These are phyloP conservation scores for Rhorus exstirpatorius DNA, from an alignment of 2,888 invertebrate genomes.

Conservation along the genomic window DNA sequence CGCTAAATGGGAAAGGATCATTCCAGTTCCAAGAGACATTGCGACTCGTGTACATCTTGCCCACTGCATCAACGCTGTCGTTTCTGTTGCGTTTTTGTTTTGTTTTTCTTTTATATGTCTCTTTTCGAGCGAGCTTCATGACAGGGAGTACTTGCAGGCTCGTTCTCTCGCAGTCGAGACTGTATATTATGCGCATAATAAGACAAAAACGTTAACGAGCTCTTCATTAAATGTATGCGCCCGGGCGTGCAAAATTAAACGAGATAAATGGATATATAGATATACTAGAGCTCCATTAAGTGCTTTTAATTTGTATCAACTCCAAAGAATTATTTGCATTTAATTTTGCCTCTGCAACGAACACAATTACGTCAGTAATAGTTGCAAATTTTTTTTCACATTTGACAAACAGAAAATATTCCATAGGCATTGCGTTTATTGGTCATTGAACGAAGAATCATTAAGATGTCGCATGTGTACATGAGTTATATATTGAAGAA, in stretches of 20 bases:
- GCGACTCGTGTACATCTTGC: neutral
- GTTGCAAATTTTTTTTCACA: too few relatives aligned
- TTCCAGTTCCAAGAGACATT: neutral
- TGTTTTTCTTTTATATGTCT: neutral
- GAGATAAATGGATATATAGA: neutral
- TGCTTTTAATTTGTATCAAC: neutral
- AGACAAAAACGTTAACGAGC: slow-evolving; percentile 1
- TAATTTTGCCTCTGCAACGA: neutral
- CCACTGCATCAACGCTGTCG: neutral
- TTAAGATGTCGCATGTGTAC: too few relatives aligned
- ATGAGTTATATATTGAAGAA: too few relatives aligned
- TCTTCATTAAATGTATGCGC: neutral
- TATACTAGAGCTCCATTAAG: neutral
- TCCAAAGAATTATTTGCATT: neutral
- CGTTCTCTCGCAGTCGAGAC: neutral
- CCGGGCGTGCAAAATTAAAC: slow-evolving; percentile 2
- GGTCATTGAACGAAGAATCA: too few relatives aligned
- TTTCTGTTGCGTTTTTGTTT: neutral
- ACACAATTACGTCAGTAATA: neutral
- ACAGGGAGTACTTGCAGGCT: neutral
- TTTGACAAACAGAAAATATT: too few relatives aligned
- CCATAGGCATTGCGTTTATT: too few relatives aligned
- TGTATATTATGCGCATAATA: neutral
- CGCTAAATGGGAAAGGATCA: neutral
- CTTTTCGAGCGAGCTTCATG: neutral